Conservation (phyloP, 2,113 vertebrate genomes). For the Todiramphus chloris region DNA sequence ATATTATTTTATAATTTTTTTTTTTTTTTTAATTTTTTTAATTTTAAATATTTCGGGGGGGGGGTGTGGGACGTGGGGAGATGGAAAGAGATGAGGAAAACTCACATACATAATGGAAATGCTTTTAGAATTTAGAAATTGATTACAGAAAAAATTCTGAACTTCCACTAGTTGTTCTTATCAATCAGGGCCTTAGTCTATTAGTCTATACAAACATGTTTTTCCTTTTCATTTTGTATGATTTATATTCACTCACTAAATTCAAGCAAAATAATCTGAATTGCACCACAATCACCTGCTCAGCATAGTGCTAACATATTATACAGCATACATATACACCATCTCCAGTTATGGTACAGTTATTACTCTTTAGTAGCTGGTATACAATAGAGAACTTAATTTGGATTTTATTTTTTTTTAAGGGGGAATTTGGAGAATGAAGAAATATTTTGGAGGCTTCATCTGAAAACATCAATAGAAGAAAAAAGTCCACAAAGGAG, state of each 20-base stretch:
- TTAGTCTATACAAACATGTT: background rate
- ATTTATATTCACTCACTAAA: background rate
- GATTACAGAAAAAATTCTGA: background rate
- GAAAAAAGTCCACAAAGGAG: background rate
- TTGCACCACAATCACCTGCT: background rate
- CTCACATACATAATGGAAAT: background rate
- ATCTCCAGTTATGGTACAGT: background rate
- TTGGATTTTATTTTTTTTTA: background rate
- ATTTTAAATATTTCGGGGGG: background rate
- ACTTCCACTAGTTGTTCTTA: background rate
- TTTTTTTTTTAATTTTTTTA: background rate
- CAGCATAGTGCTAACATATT: background rate
- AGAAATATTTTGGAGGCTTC: background rate
- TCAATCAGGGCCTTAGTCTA: background rate
- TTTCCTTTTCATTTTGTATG: background rate
- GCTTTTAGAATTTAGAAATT: background rate
- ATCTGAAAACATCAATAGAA: background rate
- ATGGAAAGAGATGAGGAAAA: background rate
- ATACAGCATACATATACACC: background rate
- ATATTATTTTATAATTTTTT: too few species aligned
- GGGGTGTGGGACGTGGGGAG: too few species aligned
- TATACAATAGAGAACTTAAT: background rate
- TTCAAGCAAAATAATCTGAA: background rate
- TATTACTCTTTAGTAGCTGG: background rate
- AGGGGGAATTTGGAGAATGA: background rate